Percentiles rank a stretch among this genome's conserved stretches.
These are phyloP conservation scores for Hippasteria phrygiana DNA, from an alignment of 53 echinoderm and acorn worm genomes.

Conservation along the genomic window DNA sequence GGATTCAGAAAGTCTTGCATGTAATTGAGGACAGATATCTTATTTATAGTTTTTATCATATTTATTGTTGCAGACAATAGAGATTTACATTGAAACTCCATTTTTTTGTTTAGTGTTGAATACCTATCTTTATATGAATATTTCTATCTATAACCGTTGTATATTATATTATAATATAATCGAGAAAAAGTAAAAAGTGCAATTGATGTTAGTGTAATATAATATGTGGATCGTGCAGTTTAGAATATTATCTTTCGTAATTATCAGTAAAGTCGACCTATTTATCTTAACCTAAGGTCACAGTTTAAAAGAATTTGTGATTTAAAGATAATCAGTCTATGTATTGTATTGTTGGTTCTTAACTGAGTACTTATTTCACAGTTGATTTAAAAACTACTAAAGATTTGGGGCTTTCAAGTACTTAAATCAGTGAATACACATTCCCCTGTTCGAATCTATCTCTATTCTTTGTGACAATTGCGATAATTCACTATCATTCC, in stretches of 20 bases:
- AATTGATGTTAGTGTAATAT: constrained; percentile 29
- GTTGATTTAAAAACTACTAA: no score
- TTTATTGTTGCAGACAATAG: constrained; percentile 24
- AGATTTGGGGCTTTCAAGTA: no score
- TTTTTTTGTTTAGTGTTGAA: constrained; percentile 43
- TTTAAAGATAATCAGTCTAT: no score
- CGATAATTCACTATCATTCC: no score
- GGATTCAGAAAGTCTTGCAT: background rate
- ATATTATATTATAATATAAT: constrained; percentile 15
- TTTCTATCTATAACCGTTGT: constrained; percentile 46
- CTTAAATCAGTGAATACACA: no score
- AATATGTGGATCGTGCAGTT: background rate
- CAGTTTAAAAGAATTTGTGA: no score
- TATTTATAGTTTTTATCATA: background rate
- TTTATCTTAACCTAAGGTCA: no score
- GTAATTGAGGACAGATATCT: background rate
- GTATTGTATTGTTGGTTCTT: no score
- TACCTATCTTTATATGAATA: constrained; percentile 53
- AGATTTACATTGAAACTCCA: background rate
- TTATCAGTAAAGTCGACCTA: no score
- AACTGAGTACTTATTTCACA: no score
- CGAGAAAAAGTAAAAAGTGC: constrained; percentile 20
- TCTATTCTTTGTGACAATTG: no score
- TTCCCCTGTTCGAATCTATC: no score
- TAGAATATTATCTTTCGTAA: background rate